phyloP scores from a whole-genome alignment of 2,888 invertebrate species.

The Xestia c-nigrum region DNA sequence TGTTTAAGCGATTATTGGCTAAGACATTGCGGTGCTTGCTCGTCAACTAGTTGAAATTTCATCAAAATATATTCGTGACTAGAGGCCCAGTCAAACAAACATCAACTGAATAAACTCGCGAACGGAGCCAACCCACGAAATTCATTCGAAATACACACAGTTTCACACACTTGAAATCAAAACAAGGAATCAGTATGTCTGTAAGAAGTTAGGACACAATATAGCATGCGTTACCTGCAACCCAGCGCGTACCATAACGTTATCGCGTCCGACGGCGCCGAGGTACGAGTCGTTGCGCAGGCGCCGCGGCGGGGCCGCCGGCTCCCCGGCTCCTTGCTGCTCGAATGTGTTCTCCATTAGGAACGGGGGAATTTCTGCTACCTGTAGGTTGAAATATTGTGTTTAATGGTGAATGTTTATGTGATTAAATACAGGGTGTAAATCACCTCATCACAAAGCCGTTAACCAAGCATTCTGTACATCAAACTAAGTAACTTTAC shows the following conservation, averaged over 20 bases:
- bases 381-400: conserved; percentile 75
- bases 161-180: not conserved
- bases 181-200: not conserved
- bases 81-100: not conserved
- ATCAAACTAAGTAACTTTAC: too few relatives aligned
- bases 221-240: conserved; percentile 90
- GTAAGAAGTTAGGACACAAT: conserved; percentile 23
- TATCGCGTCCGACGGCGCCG: conserved; percentile 95
- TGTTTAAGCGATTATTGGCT: not conserved
- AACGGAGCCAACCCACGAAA: not conserved
- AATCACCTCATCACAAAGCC: too few relatives aligned
- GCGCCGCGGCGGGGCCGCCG: conserved; percentile 89
- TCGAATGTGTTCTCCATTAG: conserved; percentile 92
- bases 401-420: not conserved
- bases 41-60: not conserved
- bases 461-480: too few relatives aligned
- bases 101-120: not conserved
- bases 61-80: not conserved
- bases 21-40: not conserved
- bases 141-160: not conserved
- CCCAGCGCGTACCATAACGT: conserved; percentile 95
- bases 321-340: conserved; percentile 79
- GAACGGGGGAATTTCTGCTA: conserved; percentile 94
- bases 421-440: too few relatives aligned
- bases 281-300: conserved; percentile 96